Conservation (phyloP, 2,113 vertebrate species). For the Ophthalmotilapia sp. region DNA sequence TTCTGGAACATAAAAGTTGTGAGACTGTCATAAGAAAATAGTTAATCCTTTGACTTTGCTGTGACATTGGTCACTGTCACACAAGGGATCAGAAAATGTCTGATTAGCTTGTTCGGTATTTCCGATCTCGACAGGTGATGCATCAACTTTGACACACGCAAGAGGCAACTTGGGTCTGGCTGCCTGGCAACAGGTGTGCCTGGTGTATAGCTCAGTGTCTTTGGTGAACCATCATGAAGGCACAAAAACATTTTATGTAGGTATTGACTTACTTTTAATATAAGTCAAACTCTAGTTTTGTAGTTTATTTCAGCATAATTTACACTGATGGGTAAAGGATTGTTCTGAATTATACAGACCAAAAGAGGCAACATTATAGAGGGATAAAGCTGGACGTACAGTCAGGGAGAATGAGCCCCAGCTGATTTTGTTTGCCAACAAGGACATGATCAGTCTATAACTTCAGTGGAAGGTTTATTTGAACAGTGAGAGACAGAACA, state of each 20-base stretch:
- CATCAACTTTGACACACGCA: background rate
- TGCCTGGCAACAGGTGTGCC: background rate
- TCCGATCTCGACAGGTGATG: background rate
- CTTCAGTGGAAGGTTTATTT: background rate
- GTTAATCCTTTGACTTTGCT: background rate
- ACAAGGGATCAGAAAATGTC: background rate
- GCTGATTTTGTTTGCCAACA: background rate
- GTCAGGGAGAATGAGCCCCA: accelerated
- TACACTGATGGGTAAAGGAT: accelerated
- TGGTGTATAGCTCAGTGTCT: background rate
- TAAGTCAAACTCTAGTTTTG: background rate
- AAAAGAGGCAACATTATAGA: background rate
- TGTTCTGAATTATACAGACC: background rate
- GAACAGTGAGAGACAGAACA: background rate
- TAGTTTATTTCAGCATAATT: background rate
- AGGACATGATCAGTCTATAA: accelerated
- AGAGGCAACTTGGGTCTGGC: background rate
- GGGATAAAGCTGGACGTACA: background rate
- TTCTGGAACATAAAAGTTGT: background rate
- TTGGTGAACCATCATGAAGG: background rate
- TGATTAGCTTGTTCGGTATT: background rate
- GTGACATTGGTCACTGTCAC: background rate
- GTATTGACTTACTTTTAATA: background rate
- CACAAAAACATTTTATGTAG: background rate
- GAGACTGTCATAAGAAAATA: background rate